Evolutionary conservation across 2,797 vertebrate genomes (phyloP).

Genomic region (Sebastes kiyomatsui): DNA sequence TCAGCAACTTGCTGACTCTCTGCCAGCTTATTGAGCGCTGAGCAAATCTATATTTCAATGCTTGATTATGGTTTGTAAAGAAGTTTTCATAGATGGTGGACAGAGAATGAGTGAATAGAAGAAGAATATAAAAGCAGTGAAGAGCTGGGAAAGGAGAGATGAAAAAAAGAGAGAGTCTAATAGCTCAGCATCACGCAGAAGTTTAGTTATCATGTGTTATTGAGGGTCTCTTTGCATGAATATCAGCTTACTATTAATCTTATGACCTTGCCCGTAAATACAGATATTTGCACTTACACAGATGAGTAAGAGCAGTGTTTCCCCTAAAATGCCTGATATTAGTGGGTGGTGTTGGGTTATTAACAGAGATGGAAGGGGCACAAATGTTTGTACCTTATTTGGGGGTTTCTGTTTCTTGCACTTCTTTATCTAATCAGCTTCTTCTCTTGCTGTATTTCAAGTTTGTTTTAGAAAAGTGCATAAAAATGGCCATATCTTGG

Average conservation of each 20-base stretch:
- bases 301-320: constrained; percentile 9
- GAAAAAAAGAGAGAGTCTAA: neutral
- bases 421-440: neutral
- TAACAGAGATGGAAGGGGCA: neutral
- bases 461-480: neutral
- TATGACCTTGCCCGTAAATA: neutral
- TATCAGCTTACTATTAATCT: neutral
- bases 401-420: neutral
- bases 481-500: neutral
- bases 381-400: neutral
- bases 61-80: neutral
- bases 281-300: neutral
- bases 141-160: neutral
- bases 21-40: neutral
- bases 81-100: neutral
- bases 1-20: neutral
- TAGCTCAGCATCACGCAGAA: neutral
- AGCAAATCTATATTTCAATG: neutral
- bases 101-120: neutral
- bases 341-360: neutral
- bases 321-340: neutral
- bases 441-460: neutral
- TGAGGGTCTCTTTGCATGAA: neutral
- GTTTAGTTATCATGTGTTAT: neutral
- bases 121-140: neutral